Evolutionary conservation across 2,113 vertebrate genomes (phyloP).

Genomic region (Trematomus loennbergii): DNA sequence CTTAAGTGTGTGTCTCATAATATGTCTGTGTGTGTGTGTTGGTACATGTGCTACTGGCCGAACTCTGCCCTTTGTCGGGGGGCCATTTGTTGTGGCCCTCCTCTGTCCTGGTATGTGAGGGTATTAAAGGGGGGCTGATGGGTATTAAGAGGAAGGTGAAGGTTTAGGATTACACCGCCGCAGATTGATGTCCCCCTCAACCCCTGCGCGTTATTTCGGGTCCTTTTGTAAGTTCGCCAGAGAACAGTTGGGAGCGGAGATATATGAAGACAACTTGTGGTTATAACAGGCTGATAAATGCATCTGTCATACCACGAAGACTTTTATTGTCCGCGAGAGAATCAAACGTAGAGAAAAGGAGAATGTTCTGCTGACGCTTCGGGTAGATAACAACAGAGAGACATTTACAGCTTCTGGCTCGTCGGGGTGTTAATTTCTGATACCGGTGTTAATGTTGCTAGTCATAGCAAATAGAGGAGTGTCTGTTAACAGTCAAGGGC

Average conservation of each 20-base stretch:
- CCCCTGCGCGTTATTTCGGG: slow-evolving; percentile 82
- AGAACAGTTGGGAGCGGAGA: slow-evolving; percentile 71
- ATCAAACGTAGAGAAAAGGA: not conserved
- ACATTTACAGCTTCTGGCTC: slow-evolving; percentile 7
- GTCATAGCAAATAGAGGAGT: slow-evolving; percentile 28
- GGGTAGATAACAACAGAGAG: not conserved
- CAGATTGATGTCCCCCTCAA: slow-evolving; percentile 84
- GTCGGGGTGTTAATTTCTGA: slow-evolving; percentile 17
- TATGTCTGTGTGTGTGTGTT: slow-evolving; percentile 42
- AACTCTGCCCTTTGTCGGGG: slow-evolving; percentile 84
- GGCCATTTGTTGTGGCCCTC: slow-evolving; percentile 85
- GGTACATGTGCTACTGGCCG: slow-evolving; percentile 51
- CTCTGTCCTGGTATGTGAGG: slow-evolving; percentile 81
- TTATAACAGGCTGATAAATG: slow-evolving; percentile 63
- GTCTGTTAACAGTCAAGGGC: slow-evolving; percentile 29
- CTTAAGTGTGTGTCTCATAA: slow-evolving; percentile 21
- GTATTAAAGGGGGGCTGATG: slow-evolving; percentile 75
- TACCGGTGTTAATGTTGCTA: slow-evolving; percentile 35
- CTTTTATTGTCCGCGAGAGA: slow-evolving; percentile 46
- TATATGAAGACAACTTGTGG: slow-evolving; percentile 39
- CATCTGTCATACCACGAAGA: slow-evolving; percentile 46
- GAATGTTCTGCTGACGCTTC: not conserved
- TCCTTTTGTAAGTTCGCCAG: slow-evolving; percentile 83
- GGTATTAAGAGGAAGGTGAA: slow-evolving; percentile 82
- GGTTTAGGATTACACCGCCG: slow-evolving; percentile 84